Evolutionary conservation across 2,113 vertebrate species (phyloP), one percentile per base, ranked within the genome.

Genomic region (Ariopsis seemanni): DNA sequence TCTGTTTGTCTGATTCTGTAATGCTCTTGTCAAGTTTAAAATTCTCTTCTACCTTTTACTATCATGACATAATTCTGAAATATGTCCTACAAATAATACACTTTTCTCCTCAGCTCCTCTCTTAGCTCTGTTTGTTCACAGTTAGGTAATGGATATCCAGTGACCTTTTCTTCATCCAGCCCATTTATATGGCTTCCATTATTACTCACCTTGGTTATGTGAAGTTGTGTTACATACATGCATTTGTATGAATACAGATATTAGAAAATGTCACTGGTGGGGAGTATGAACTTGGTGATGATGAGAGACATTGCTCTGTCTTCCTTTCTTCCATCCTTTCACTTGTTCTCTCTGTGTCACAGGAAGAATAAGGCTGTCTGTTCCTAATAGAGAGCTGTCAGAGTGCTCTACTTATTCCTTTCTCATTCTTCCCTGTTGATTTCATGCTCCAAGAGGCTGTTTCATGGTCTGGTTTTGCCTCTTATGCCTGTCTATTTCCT

Each of bases 361-460:
- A 58, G 25, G 50, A 72, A 60, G 77, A 87, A 86, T 48, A 60
- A 84, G 72, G 85, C 81, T 30, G 69, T 58, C 18, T 85, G 75
- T 89, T 82, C 77, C 60, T 67, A 63, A 60, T 34, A 87, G 8
- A 85, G 83, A 57, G 84, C 86, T 87, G 65, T 74, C 82, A 87
- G 55, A 53, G 69, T 58, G 25, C 58, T 65, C 50, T 60, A 20
- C 14, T 78, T 27, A 22, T 22, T 52, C 82, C 63, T 48, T 83
- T 75, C 34, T 71, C 48, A 50, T 85, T 65, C 55, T 60, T 58
- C 8, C 88, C 18, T 71, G 60, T 83, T 86, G 79, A 87, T 89
- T 62, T 62, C 50, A 57, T 42, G 50, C 74, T 87, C 53, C 25
- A 67, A 83, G 52, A 84, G 81, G 85, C 50, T 80, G 62, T 78